Conservation (phyloP, 2,888 invertebrate species). For the Amblyjoppa fuscipennis region DNA sequence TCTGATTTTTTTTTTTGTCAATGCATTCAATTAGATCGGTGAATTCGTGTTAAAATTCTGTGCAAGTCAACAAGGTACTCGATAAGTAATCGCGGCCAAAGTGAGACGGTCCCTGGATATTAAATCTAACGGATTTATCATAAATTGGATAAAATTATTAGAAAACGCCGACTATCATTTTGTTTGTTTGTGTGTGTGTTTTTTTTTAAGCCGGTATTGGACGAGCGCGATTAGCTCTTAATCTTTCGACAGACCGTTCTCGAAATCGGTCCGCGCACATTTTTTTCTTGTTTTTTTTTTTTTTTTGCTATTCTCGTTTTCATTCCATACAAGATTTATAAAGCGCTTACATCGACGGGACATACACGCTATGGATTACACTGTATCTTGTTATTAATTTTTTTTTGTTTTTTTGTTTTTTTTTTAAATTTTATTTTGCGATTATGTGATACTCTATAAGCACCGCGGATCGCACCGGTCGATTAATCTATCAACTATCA, state of each 20-base stretch:
- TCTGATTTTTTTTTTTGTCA: background rate
- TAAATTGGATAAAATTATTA: constrained; percentile 58
- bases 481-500: constrained; percentile 51
- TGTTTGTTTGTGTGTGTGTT: constrained; percentile 40
- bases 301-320: constrained; percentile 17
- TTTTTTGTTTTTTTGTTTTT: constrained; percentile 24
- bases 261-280: constrained; percentile 22
- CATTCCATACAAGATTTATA: constrained; percentile 49
- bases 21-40: constrained; percentile 8
- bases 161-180: constrained; percentile 50
- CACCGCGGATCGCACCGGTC: constrained; percentile 69
- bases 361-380: constrained; percentile 58
- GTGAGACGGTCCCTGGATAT: constrained; percentile 54
- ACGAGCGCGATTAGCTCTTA: constrained; percentile 47
- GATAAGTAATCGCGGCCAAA: constrained; percentile 61
- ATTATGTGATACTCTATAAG: constrained; percentile 59
- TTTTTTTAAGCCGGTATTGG: constrained; percentile 57
- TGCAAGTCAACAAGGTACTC: constrained; percentile 55
- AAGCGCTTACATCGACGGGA: constrained; percentile 59
- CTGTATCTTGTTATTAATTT: constrained; percentile 10
- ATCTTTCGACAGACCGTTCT: constrained; percentile 50
- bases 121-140: constrained; percentile 35
- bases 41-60: background rate
- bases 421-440: constrained; percentile 37
- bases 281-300: constrained; percentile 2